Percentiles rank a stretch among this genome's conserved stretches.
Conservation (phyloP, 2,888 invertebrate species). For the Adelognathus sp. region DNA sequence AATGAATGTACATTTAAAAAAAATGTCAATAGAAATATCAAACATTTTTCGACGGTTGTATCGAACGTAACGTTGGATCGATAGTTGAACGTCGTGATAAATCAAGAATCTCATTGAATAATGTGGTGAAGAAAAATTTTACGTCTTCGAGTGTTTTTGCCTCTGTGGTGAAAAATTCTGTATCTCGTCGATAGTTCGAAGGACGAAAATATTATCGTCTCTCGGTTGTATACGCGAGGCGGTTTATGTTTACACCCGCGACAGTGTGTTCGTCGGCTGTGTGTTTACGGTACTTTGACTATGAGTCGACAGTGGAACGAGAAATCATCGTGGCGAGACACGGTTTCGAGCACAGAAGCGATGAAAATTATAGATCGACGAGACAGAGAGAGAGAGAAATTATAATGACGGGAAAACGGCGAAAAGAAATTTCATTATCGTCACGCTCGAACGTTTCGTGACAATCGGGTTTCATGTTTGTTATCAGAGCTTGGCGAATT, state of each 20-base stretch:
- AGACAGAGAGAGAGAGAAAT: no score
- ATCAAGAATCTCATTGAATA: no score
- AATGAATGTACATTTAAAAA: no score
- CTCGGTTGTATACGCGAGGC: background rate
- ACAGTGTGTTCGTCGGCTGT: background rate
- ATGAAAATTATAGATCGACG: background rate
- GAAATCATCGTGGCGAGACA: slow-evolving; percentile 15
- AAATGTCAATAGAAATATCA: no score
- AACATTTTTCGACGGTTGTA: background rate
- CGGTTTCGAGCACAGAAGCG: background rate
- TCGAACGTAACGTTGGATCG: background rate
- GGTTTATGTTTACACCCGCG: background rate
- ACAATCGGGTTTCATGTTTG: background rate
- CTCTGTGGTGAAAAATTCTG: no score
- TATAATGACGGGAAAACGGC: background rate
- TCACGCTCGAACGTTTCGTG: background rate
- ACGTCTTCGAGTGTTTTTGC: no score
- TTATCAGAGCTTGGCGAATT: background rate
- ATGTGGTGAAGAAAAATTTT: no score
- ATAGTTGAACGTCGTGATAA: background rate
- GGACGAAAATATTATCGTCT: background rate
- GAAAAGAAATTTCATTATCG: background rate
- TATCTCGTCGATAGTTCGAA: no score
- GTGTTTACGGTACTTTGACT: slow-evolving; percentile 42
- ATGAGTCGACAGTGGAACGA: background rate